Evolutionary conservation across 2,113 vertebrate species (phyloP).

Genomic region (Fregetta grallaria): DNA sequence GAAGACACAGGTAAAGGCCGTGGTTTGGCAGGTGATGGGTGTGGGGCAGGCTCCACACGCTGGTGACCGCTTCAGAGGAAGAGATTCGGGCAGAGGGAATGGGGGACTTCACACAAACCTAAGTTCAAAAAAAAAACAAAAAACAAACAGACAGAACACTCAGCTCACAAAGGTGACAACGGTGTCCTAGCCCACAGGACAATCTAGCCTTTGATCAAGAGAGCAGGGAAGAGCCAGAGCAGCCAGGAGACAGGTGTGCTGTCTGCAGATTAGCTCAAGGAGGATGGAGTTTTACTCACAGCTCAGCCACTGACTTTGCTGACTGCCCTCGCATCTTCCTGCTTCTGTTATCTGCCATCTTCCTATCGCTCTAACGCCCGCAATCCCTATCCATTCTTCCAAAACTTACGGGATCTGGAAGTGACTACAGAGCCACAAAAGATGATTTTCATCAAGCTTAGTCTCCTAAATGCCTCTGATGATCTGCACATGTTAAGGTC

Average conservation of each 20-base stretch:
- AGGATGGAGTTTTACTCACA: not conserved
- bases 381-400: not conserved
- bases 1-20: constrained; percentile 99
- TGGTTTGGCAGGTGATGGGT: constrained; percentile 84
- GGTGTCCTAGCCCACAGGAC: accelerated
- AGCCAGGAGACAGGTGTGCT: not conserved
- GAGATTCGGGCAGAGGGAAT: not conserved
- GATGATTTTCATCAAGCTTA: not conserved
- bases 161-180: accelerated
- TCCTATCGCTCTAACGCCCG: accelerated
- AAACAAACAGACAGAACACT: not conserved
- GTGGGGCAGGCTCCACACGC: constrained; percentile 91
- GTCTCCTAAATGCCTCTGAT: not conserved
- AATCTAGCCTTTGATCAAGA: not conserved
- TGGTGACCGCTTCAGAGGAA: constrained; percentile 67
- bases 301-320: not conserved
- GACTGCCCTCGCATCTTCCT: not conserved
- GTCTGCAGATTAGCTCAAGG: not conserved
- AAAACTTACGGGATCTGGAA: not conserved
- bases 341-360: not conserved
- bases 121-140: not conserved
- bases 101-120: constrained; percentile 36
- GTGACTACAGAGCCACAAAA: not conserved
- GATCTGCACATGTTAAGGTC: accelerated
- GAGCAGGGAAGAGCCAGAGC: not conserved